Conservation (phyloP, 2,797 vertebrate genomes). For the Urophycis tenuis region DNA sequence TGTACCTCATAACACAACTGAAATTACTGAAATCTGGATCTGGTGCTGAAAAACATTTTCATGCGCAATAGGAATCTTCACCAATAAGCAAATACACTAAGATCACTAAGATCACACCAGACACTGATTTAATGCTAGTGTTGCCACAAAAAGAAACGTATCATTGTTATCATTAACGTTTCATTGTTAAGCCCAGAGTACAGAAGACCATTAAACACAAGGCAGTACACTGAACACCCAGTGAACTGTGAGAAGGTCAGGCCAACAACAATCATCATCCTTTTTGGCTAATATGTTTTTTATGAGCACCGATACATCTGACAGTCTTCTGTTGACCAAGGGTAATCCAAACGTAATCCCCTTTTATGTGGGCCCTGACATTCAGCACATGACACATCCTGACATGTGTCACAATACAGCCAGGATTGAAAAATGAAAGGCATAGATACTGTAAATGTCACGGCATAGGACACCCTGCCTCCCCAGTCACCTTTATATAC, state of each 20-base stretch:
- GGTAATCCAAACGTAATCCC: conserved; percentile 42
- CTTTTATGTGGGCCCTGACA: conserved; percentile 49
- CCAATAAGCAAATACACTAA: background rate
- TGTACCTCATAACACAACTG: background rate
- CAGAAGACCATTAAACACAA: conserved; percentile 11
- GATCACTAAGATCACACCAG: background rate
- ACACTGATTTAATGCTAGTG: background rate
- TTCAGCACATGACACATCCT: conserved; percentile 47
- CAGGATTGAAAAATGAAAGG: conserved; percentile 50
- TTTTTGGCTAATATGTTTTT: conserved; percentile 12
- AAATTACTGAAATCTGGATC: background rate
- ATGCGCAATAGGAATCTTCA: background rate
- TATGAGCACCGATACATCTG: conserved; percentile 23
- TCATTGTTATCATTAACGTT: background rate
- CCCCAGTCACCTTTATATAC: conserved; percentile 14
- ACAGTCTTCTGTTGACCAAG: conserved; percentile 25
- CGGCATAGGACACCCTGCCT: conserved; percentile 33
- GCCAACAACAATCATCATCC: conserved; percentile 23
- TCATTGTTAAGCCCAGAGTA: background rate
- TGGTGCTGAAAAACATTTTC: background rate
- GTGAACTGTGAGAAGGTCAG: conserved; percentile 22
- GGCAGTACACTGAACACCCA: conserved; percentile 27
- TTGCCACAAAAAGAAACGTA: background rate
- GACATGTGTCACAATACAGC: conserved; percentile 44
- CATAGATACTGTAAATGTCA: conserved; percentile 47